A percentile compares a stretch with the other conserved stretches of the same genome.
Conservation (phyloP, 2,797 vertebrate genomes). For the Sebastes iracundus region DNA sequence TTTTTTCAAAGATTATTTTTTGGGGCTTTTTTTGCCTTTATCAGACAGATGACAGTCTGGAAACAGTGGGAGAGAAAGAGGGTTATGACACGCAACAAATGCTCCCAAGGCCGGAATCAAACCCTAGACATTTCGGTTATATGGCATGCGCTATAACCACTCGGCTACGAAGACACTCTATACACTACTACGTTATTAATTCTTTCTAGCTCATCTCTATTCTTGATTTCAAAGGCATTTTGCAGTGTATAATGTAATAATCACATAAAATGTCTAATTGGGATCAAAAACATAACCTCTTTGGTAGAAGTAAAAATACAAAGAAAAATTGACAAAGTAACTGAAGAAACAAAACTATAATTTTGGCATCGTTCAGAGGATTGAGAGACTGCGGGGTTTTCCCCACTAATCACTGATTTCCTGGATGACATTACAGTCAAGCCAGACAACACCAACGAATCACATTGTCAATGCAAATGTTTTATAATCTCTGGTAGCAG, state of each 20-base stretch:
- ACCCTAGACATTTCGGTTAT: too few species aligned
- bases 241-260: not conserved
- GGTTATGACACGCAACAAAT: too few species aligned
- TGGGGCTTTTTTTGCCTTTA: too few species aligned
- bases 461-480: not conserved
- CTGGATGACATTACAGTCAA: not conserved
- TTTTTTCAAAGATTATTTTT: not conserved
- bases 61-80: too few species aligned
- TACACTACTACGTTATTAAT: too few species aligned
- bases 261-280: not conserved
- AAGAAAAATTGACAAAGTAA: rapidly evolving
- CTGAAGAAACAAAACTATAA: not conserved
- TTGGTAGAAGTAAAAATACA: too few species aligned
- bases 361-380: not conserved
- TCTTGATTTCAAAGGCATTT: not conserved
- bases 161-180: too few species aligned
- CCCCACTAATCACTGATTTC: not conserved
- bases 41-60: too few species aligned
- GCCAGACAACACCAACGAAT: not conserved
- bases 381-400: not conserved
- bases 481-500: not conserved
- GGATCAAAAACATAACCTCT: not conserved
- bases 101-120: too few species aligned
- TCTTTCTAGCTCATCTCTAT: not conserved
- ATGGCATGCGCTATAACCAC: too few species aligned